These are phyloP conservation scores for Oceanodroma leucorhoa DNA, from an alignment of 2,797 vertebrate species.

Conservation along the genomic window DNA sequence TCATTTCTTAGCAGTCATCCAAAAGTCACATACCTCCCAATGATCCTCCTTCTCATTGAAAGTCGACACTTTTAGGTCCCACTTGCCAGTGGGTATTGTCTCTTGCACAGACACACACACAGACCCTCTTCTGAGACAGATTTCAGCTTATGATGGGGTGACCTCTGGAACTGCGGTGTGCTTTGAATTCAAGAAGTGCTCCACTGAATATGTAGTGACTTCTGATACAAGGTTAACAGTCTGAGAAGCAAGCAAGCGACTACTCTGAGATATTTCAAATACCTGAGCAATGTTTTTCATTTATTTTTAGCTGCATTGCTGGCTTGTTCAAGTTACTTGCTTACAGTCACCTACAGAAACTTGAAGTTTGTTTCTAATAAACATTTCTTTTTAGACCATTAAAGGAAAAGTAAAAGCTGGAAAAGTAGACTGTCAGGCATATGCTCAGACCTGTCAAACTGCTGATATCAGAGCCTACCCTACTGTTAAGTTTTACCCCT, in stretches of 20 bases:
- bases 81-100: not conserved
- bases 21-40: not conserved
- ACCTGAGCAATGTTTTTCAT: not conserved
- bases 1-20: not conserved
- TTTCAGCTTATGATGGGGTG: not conserved
- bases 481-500: slow-evolving; percentile 87
- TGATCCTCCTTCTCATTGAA: not conserved
- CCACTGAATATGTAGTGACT: rapidly evolving
- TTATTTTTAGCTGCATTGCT: not conserved
- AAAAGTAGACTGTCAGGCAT: slow-evolving; percentile 93
- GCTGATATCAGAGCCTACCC: slow-evolving; percentile 91
- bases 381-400: slow-evolving; percentile 72
- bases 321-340: not conserved
- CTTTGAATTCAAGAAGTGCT: not conserved
- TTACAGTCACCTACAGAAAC: not conserved
- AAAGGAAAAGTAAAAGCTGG: slow-evolving; percentile 90
- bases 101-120: not conserved
- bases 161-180: not conserved
- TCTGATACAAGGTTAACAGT: not conserved
- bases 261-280: not conserved
- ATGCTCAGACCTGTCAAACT: slow-evolving; percentile 84
- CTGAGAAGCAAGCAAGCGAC: not conserved
- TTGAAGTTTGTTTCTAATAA: not conserved
- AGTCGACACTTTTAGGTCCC: not conserved
- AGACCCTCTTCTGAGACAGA: not conserved